Base-by-base conservation (phyloP, 2,113 vertebrate genomes). In the Forbesichthys papilliferus region DNA sequence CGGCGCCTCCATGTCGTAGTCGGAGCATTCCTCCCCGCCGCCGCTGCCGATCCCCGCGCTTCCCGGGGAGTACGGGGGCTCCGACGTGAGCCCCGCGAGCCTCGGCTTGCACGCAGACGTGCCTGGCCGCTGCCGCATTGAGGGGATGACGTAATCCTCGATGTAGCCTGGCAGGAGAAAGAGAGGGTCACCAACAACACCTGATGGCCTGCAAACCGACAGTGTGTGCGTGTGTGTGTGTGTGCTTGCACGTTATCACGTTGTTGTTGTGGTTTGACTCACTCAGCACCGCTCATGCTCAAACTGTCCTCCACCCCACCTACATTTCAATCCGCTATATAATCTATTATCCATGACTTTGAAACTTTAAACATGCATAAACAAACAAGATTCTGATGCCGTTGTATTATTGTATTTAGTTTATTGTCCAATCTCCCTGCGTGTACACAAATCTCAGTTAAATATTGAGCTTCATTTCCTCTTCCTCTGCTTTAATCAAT, bases 111-210 rank as follows among this genome's bases (percentile, higher is more conserved):
- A 77, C 59, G 66, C 53, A 1, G 69, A 7, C 34, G 74, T 75
- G 61, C 85, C 79, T 58, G 68, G 74, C 56, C 61, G 69, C 64
- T 80, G 69, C 64, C 84, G 72, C 68, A 79, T 64, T 0, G 88
- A 90, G 3, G 88, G 88, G 68, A 88, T 85, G 57, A 81, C 54
- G 74, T 88, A 88, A 69, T 90, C 85, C 1, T 80, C 75, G 70
- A 90, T 90, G 77, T 87, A 90, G 20, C 85, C 88, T 90, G 82
- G 3, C 4, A 66, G 59, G 53, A 59, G 13, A 61, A 66, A 42
- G 3, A n/a, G 33, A 61, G 52, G 27, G 0, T 7, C 62, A 47
- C n/a, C 11, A 46, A 53, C 6, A 42, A 47, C 46, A 27, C 66
- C 18, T 11, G 33, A 16, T 61, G 4, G 2, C n/a, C 5, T 20